Base-by-base conservation (phyloP, 2,888 invertebrate genomes). In the Andrena chrysosceles region DNA sequence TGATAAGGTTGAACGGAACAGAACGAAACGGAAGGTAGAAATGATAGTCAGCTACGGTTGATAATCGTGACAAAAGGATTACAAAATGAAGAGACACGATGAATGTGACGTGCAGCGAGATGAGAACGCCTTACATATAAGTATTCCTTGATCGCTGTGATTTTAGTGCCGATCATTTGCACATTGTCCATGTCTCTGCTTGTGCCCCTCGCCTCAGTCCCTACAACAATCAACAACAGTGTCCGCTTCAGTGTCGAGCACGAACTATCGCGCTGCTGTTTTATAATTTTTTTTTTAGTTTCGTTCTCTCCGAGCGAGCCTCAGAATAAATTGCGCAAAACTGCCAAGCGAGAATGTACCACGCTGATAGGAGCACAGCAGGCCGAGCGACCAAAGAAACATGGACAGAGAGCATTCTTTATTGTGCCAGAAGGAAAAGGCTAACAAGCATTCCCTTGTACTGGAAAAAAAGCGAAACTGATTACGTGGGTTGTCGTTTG, bases 151-250 rank as follows among this genome's bases (percentile, higher is more conserved):
- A 94, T 93, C 91, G 93, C 93, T 91, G 93, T 93, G 91, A 94
- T 92, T 93, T 93, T 93, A 93, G 93, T 94, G 92, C 93, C 93
- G 92, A 94, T 92, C 93, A 93, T 93, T 94, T 93, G 94, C 91
- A 94, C 93, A 93, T 93, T 93, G 93, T 93, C 93, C 93, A 93
- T 94, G 93, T 92, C 93, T 93, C 92, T 91, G 91, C 91, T 88
- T 90, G 91, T 92, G 91, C 90, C 92, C 92, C 92, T 91, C 91
- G 92, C 89, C 92, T 89, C 92, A 91, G 92, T 91, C 91, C 93
- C 93, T 93, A 93, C 92, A 93, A 94, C 93, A 93, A 83, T 93
- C 92, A 93, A 93, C 89, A 93, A 93, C 87, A 92, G 87, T 88
- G 91, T 93, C 91, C 90, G 90, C 91, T 92, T 92, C 89, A 93